Conservation (phyloP, 2,113 vertebrate genomes). For the Brevimyrus niger region DNA sequence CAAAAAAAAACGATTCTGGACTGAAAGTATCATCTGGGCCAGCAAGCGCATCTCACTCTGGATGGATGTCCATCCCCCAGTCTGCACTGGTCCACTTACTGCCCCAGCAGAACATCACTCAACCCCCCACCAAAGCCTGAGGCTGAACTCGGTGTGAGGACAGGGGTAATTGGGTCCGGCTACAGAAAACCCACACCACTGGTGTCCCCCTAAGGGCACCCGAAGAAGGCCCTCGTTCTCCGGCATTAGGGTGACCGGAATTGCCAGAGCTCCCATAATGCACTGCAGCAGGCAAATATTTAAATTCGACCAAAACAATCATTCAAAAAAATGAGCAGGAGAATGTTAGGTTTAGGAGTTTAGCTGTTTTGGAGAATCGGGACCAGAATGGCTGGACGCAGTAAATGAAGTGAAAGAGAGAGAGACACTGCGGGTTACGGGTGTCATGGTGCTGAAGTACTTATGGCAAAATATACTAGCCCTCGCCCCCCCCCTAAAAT, state of each 20-base stretch:
- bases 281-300: not conserved
- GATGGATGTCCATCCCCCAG: not conserved
- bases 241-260: not conserved
- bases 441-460: not conserved
- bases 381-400: not conserved
- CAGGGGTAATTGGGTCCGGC: not conserved
- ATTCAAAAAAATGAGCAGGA: not conserved
- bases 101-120: not conserved
- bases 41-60: not conserved
- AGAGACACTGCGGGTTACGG: not conserved
- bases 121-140: not conserved
- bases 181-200: not conserved
- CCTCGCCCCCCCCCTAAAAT: not conserved
- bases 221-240: not conserved
- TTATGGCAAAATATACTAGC: not conserved
- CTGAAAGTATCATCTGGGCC: not conserved
- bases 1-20: not conserved
- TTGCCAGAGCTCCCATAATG: not conserved
- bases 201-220: not conserved
- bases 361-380: not conserved
- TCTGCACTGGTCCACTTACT: not conserved
- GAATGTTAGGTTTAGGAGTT: not conserved
- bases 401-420: not conserved
- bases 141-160: not conserved
- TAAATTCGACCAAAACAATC: not conserved